phyloP scores from a whole-genome alignment of 2,797 vertebrate genomes.

The Tadarida brasiliensis region DNA sequence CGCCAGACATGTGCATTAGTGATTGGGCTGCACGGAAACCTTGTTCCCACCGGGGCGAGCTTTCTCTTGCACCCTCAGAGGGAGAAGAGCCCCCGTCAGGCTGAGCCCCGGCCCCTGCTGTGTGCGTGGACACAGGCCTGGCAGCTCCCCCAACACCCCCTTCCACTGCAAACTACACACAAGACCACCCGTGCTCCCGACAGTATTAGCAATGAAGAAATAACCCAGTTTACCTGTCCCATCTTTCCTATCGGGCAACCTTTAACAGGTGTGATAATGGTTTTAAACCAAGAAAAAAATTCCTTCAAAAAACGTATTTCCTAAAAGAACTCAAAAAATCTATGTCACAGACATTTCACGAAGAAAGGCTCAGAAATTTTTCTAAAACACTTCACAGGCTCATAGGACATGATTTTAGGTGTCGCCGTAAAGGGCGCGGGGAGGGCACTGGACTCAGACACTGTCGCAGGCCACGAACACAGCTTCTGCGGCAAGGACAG shows the following conservation, averaged over 20 bases:
- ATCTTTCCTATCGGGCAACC: neutral
- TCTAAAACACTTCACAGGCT: neutral
- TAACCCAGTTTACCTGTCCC: neutral
- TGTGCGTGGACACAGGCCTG: neutral
- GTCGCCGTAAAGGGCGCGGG: no score
- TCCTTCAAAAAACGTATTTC: neutral
- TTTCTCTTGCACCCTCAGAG: neutral
- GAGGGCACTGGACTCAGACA: no score
- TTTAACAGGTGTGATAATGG: neutral
- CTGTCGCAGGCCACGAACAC: no score
- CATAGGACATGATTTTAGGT: no score
- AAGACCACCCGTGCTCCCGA: neutral
- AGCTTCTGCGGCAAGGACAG: no score
- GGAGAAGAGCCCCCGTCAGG: no score
- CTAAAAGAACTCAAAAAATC: neutral
- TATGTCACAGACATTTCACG: neutral
- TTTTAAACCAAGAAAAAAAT: neutral
- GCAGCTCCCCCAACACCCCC: neutral
- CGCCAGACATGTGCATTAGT: neutral
- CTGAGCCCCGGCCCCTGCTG: no score
- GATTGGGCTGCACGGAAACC: neutral
- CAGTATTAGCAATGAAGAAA: neutral
- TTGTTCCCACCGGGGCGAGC: neutral
- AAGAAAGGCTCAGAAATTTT: neutral
- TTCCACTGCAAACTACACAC: neutral